A percentile compares a stretch with the other conserved stretches of the same genome.
Evolutionary conservation across 2,888 invertebrate species (phyloP).

Genomic region (Xestia sexstrigata): DNA sequence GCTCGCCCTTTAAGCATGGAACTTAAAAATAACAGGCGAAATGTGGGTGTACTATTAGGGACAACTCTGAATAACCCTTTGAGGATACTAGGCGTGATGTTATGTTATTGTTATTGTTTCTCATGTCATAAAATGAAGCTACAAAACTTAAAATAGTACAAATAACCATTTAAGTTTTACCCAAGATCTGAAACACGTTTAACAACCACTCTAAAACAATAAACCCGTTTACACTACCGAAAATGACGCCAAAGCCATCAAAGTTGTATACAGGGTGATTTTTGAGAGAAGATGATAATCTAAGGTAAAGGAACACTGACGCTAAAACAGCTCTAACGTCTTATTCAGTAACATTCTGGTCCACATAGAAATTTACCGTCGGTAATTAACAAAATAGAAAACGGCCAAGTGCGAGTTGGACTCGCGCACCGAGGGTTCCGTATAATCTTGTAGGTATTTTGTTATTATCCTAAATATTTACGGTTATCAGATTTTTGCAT

Average conservation of each 20-base stretch:
- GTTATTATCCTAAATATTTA: no score
- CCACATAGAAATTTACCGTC: no score
- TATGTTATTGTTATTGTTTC: background rate
- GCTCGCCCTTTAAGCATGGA: background rate
- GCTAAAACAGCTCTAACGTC: no score
- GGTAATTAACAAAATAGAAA: no score
- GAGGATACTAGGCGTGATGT: background rate
- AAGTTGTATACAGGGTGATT: conserved; percentile 9
- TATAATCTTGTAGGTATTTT: no score
- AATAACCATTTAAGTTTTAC: background rate
- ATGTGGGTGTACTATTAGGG: background rate
- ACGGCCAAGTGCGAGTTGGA: no score
- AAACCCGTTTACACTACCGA: conserved; percentile 14
- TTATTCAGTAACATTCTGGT: no score
- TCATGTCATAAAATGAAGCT: background rate
- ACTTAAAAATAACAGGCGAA: background rate
- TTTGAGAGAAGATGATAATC: no score
- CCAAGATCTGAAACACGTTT: background rate
- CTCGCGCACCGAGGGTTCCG: no score
- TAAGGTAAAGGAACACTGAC: no score
- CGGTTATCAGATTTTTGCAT: no score
- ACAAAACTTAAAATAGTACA: background rate
- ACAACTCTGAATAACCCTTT: background rate
- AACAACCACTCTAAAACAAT: background rate
- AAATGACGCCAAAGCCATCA: conserved; percentile 10